Evolutionary conservation across 92 coral and sea anemone species (phyloP).

Genomic region (Metridium senile): DNA sequence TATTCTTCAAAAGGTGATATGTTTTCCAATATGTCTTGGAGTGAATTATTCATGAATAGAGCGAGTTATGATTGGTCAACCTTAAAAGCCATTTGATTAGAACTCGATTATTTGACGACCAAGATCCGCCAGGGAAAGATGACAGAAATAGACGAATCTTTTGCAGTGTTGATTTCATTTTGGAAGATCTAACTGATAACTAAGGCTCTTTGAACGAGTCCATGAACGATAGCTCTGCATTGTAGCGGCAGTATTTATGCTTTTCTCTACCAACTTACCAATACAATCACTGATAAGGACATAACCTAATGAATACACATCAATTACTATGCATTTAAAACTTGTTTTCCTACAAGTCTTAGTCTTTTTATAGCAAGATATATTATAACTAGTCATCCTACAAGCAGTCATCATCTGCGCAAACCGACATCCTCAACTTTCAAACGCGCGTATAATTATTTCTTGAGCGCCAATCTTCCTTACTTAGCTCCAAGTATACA

Average conservation of each 20-base stretch:
- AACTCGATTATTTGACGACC: slow-evolving; percentile 9
- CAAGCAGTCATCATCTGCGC: too few relatives aligned
- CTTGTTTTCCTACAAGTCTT: too few relatives aligned
- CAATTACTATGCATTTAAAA: too few relatives aligned
- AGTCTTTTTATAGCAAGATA: too few relatives aligned
- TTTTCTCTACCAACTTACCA: background rate
- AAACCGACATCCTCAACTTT: too few relatives aligned
- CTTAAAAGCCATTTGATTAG: slow-evolving; percentile 29
- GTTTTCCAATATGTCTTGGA: background rate
- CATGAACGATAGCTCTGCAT: background rate
- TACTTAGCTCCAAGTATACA: too few relatives aligned
- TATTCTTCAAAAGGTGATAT: background rate
- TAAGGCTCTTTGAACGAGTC: background rate
- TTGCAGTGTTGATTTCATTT: background rate
- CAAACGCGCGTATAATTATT: too few relatives aligned
- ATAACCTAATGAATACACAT: too few relatives aligned
- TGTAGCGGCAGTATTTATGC: background rate
- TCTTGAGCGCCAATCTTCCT: too few relatives aligned
- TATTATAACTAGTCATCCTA: too few relatives aligned
- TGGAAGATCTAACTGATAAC: background rate
- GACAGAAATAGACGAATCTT: slow-evolving; percentile 17
- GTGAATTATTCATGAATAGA: slow-evolving; percentile 20
- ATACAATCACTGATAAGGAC: background rate
- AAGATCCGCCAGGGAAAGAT: slow-evolving; percentile 22
- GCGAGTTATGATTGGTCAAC: slow-evolving; percentile 12